Percentiles rank a stretch among this genome's conserved stretches.
Evolutionary conservation across 2,797 vertebrate genomes (phyloP).

Genomic region (Ispidina picta): DNA sequence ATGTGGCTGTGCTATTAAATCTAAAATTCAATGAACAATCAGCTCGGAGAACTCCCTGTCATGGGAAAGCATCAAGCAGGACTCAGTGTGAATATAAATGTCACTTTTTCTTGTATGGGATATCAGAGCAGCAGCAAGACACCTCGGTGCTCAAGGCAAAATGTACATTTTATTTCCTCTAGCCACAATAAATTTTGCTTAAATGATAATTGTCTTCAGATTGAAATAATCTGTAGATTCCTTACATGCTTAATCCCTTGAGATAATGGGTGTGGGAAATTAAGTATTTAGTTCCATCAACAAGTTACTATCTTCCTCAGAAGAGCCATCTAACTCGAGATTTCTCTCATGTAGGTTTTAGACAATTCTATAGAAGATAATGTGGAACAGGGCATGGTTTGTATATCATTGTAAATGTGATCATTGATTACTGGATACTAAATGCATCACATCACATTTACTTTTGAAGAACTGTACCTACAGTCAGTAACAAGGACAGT

Average conservation of each 20-base stretch:
- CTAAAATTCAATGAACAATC: constrained; percentile 18
- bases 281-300: neutral
- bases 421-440: neutral
- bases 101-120: neutral
- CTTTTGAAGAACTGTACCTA: neutral
- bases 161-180: neutral
- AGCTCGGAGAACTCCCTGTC: neutral
- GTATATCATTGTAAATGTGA: neutral
- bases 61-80: neutral
- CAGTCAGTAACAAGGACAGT: neutral
- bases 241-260: neutral
- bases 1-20: neutral
- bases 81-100: neutral
- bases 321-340: neutral
- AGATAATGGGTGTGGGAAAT: neutral
- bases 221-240: neutral
- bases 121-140: neutral
- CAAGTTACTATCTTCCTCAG: neutral
- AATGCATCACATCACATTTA: neutral
- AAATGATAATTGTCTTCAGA: neutral
- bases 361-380: neutral
- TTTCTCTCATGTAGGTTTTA: neutral
- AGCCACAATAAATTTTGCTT: neutral
- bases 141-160: neutral
- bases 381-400: neutral